Base-by-base conservation (phyloP, 1,140 invertebrate genomes). In the Uloborus diversus region DNA sequence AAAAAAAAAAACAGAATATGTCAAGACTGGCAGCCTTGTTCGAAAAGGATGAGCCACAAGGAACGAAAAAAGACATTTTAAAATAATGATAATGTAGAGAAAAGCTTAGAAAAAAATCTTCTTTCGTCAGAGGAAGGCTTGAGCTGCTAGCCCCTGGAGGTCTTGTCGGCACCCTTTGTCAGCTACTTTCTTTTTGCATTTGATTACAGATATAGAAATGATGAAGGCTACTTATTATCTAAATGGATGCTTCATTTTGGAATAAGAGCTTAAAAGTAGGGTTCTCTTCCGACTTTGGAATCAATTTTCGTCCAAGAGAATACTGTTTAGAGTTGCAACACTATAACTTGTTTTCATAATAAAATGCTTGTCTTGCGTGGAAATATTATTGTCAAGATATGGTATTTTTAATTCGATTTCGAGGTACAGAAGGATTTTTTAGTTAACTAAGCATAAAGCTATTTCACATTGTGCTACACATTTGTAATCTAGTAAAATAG, bases 231-330 rank as follows among this genome's bases (percentile, higher is more conserved):
- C 25, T 69, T 20, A 69, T 69, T 56, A 53, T 56, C 66, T 42
- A 69, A 69, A 69, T 27, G 66, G 66, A 51, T 69, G 66, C 66
- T 69, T 28, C n/a, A 69, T 28, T 69, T 69, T 42, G 17, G 37
- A 42, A 42, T 42, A 42, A 13, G 37, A 42, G 17, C 37, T 42
- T 42, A 42, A 42, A 42, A 42, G 37, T 42, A 42, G 17, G 9
- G 37, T 42, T 42, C 37, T 42, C 17, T 42, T 1, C 17, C 37
- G 9, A 13, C 37, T 42, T 9, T 2, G 17, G 17, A 42, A 42
- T 17, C 37, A 42, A 42, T 13, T 2, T 42, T 9, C 37, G 37
- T 1, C 2, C 9, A 42, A 2, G 37, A n/a, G n/a, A n/a, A n/a
- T n/a, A n/a, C n/a, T n/a, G n/a, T n/a, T n/a, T n/a, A n/a, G n/a